Evolutionary conservation across 2,888 invertebrate species (phyloP).

Genomic region (Tinea pellionella): DNA sequence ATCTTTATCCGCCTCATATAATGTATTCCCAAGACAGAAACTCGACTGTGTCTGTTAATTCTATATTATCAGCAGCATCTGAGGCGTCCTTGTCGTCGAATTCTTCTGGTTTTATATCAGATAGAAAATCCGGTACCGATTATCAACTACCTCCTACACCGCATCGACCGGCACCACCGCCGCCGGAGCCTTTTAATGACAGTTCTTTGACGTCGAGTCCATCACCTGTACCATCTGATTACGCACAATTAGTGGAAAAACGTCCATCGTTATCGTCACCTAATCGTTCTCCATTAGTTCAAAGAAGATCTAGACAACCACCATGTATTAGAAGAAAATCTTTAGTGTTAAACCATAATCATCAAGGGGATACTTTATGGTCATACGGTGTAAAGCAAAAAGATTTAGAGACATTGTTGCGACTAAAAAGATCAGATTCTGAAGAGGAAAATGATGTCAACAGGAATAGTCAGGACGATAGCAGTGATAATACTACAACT

Average conservation of each 20-base stretch:
- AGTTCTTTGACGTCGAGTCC: conserved; percentile 37
- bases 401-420: conserved; percentile 53
- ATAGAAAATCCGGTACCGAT: conserved; percentile 45
- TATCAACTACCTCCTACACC: conserved; percentile 27
- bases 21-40: conserved; percentile 45
- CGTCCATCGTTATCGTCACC: conserved; percentile 49
- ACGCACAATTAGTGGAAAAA: conserved; percentile 28
- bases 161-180: conserved; percentile 59
- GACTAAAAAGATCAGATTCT: conserved; percentile 54
- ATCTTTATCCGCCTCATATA: conserved; percentile 24
- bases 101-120: conserved; percentile 61
- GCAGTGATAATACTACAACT: conserved; percentile 29
- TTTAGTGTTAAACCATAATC: conserved; percentile 36
- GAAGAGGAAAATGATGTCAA: conserved; percentile 46
- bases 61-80: conserved; percentile 57
- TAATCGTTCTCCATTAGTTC: conserved; percentile 43
- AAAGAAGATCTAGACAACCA: conserved; percentile 50
- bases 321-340: conserved; percentile 59
- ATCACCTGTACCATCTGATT: conserved; percentile 33
- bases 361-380: conserved; percentile 51
- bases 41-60: conserved; percentile 63
- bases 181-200: conserved; percentile 49
- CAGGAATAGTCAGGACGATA: conserved; percentile 23
- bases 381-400: conserved; percentile 60
- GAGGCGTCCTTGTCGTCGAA: conserved; percentile 59